phyloP scores from a whole-genome alignment of 2,888 invertebrate species.

The Ichneumon xanthorius region DNA sequence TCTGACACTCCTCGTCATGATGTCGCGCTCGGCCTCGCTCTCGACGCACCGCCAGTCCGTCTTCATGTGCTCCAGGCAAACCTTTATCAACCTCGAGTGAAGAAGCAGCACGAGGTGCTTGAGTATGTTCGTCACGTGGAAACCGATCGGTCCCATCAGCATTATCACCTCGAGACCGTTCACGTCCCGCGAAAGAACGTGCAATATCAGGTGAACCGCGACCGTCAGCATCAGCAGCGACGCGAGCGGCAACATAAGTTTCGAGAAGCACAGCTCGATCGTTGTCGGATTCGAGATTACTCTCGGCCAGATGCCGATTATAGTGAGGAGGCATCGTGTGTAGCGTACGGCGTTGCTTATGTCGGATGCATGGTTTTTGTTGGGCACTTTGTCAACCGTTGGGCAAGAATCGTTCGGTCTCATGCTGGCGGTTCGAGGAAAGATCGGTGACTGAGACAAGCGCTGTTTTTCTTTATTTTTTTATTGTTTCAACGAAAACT shows the following conservation, averaged over 20 bases:
- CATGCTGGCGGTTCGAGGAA: conserved; percentile 3
- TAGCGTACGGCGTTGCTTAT: conserved; percentile 43
- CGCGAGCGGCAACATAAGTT: conserved; percentile 18
- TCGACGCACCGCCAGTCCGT: conserved; percentile 66
- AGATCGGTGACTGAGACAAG: background rate
- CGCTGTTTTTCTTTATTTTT: background rate
- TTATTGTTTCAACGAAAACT: background rate
- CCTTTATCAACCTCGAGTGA: conserved; percentile 28
- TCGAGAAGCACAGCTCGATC: conserved; percentile 38
- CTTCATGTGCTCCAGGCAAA: conserved; percentile 62
- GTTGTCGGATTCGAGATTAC: conserved; percentile 1
- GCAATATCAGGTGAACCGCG: conserved; percentile 18
- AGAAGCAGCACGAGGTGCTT: conserved; percentile 43
- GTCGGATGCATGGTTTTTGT: conserved; percentile 31
- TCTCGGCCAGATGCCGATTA: conserved; percentile 63
- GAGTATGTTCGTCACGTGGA: conserved; percentile 16
- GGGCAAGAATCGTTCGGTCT: background rate
- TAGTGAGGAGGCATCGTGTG: conserved; percentile 55
- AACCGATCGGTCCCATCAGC: conserved; percentile 52
- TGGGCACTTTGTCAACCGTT: background rate
- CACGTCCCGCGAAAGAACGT: conserved; percentile 28
- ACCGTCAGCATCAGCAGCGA: conserved; percentile 40
- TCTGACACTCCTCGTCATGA: conserved; percentile 55
- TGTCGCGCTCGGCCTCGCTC: conserved; percentile 56
- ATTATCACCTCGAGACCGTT: conserved; percentile 20